Evolutionary conservation across 53 echinoderm and acorn worm genomes (phyloP).

Genomic region (Apostichopus leukothele): DNA sequence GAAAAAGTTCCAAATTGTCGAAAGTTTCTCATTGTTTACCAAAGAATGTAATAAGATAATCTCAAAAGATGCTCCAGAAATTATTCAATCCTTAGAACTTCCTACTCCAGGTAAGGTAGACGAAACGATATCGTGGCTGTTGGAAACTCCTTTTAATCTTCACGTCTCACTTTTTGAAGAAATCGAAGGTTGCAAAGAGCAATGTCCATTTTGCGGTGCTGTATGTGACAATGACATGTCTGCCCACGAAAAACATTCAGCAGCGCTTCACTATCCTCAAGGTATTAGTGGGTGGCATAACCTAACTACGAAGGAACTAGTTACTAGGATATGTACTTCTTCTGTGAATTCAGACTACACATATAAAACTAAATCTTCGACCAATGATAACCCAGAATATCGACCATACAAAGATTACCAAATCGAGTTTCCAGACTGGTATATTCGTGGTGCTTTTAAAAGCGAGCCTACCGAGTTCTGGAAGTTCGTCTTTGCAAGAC

Average conservation of each 20-base stretch:
- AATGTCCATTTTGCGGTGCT: no score
- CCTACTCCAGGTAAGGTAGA: not conserved
- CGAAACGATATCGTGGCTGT: not conserved
- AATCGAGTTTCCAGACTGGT: not conserved
- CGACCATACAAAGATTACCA: not conserved
- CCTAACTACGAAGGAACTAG: not conserved
- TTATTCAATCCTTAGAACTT: not conserved
- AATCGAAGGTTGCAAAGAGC: slow-evolving; percentile 4
- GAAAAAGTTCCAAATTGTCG: no score
- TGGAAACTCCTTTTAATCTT: not conserved
- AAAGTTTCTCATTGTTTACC: no score
- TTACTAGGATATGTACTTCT: not conserved
- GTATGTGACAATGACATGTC: no score
- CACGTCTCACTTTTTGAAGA: not conserved
- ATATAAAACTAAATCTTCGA: not conserved
- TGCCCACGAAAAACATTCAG: no score
- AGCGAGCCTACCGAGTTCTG: not conserved
- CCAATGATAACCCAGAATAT: not conserved
- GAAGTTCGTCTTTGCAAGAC: no score
- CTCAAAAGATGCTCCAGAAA: no score
- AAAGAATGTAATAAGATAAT: not conserved
- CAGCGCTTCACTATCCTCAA: not conserved
- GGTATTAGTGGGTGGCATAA: not conserved
- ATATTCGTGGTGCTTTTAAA: not conserved
- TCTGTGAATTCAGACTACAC: not conserved